A percentile compares a stretch with the other conserved stretches of the same genome.
Evolutionary conservation across 2,888 invertebrate genomes (phyloP).

Genomic region (Cenopis cana): DNA sequence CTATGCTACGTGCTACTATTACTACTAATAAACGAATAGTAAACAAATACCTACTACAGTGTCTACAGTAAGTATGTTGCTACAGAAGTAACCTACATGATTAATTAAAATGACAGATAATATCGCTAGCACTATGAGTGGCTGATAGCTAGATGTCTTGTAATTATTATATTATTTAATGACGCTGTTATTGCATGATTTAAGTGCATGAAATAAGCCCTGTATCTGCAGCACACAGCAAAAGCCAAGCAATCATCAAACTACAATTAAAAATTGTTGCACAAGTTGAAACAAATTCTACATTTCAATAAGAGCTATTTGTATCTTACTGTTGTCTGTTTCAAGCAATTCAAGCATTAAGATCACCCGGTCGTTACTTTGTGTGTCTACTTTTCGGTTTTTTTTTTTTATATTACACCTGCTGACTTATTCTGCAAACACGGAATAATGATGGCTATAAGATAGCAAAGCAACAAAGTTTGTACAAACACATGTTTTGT

Average conservation of each 20-base stretch:
- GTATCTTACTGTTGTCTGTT: not conserved
- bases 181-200: not conserved
- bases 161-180: not conserved
- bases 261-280: slow-evolving; percentile 17
- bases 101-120: not conserved
- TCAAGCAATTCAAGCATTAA: slow-evolving; percentile 23
- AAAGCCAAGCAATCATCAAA: not conserved
- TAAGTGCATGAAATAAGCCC: not conserved
- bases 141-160: not conserved
- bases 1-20: too few species aligned
- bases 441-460: not conserved
- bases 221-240: not conserved
- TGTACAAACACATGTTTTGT: slow-evolving; percentile 29
- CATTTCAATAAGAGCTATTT: slow-evolving; percentile 3
- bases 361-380: not conserved
- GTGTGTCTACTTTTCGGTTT: not conserved
- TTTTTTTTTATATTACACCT: not conserved
- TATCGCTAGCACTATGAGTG: not conserved
- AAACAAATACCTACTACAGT: too few species aligned
- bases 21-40: too few species aligned
- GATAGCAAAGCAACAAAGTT: slow-evolving; percentile 27
- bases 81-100: not conserved
- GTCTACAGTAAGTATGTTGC: not conserved
- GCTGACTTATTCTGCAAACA: not conserved
- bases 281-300: not conserved